Evolutionary conservation across 2,888 invertebrate species (phyloP).

Genomic region (Periphyllus acericola): DNA sequence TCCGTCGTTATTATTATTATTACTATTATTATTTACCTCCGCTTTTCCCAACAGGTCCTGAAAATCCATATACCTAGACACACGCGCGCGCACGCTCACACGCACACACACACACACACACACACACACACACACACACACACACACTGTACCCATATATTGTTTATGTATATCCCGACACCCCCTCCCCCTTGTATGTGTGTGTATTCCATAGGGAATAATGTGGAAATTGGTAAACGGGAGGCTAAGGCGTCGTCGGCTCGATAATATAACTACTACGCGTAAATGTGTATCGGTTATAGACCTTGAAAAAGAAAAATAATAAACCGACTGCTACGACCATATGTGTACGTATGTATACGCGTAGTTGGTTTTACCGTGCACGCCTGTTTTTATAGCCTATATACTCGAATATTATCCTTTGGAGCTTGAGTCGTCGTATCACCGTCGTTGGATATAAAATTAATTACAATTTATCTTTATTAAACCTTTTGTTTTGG

Average conservation of each 20-base stretch:
- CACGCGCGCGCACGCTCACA: no score
- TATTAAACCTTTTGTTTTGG: no score
- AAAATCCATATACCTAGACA: constrained; percentile 13
- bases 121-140: not conserved
- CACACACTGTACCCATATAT: not conserved
- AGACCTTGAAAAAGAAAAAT: constrained; percentile 23
- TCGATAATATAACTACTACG: not conserved
- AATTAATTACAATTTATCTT: no score
- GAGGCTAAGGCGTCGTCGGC: not conserved
- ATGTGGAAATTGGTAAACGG: not conserved
- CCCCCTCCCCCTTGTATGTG: not conserved
- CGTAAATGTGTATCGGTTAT: not conserved
- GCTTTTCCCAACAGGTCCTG: constrained; percentile 39
- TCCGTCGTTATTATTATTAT: not conserved
- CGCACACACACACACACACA: not conserved
- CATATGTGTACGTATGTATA: not conserved
- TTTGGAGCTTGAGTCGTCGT: no score
- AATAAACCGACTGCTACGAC: constrained; percentile 6
- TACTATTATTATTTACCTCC: constrained; percentile 37
- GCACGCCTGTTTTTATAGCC: not conserved
- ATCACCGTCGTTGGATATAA: no score
- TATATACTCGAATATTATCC: not conserved
- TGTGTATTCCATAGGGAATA: constrained; percentile 16
- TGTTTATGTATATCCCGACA: not conserved
- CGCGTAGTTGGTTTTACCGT: not conserved